Base-by-base conservation (phyloP, 64 coral and sea anemone genomes). In the Montipora cactus region DNA sequence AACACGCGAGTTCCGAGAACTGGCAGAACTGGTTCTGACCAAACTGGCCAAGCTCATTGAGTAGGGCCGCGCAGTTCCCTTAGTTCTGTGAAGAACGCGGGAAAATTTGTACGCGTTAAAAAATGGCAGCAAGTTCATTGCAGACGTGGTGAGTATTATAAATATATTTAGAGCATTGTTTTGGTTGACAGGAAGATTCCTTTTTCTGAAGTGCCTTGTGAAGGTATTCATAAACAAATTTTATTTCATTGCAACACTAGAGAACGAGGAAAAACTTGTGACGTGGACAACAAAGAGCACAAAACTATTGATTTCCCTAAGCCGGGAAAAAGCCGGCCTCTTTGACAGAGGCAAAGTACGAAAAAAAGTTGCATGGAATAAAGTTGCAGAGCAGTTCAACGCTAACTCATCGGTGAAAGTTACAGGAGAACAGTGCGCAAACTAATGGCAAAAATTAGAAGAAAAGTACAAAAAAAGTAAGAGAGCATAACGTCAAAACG, bases 381-480 rank as follows among this genome's bases (percentile, higher is more conserved):
- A 52, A 50, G 47, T 79, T 50, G 77, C 47, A 79, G 52, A 55
- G 52, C 52, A 55, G 52, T 55, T 55, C 52, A 55, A 55, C 52
- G 52, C 3, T 3, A 55, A 10, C 52, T 55, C 52, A 55, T 55
- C 52, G 52, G 52, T 55, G 52, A 55, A 10, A 55, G 52, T 55
- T 55, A 55, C 52, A 87, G 84, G 84, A 87, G 84, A 87, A 48
- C 84, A 87, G 55, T 74, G 84, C 44, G 0, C 10, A 8, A 87
- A 87, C 19, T 74, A 87, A 87, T 87, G 77, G 18, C 53, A 79
- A 52, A 79, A 52, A 51, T 20, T 76, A 44, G 25, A 76, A 20
- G 77, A 79, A 16, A 79, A 79, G 47, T 79, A 7, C 7, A 52
- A 74, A 87, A 81, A 81, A 73, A 73, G 64, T 50, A 46, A 73